Evolutionary conservation across 2,888 invertebrate genomes (phyloP).

Genomic region (Hermodice carunculata): DNA sequence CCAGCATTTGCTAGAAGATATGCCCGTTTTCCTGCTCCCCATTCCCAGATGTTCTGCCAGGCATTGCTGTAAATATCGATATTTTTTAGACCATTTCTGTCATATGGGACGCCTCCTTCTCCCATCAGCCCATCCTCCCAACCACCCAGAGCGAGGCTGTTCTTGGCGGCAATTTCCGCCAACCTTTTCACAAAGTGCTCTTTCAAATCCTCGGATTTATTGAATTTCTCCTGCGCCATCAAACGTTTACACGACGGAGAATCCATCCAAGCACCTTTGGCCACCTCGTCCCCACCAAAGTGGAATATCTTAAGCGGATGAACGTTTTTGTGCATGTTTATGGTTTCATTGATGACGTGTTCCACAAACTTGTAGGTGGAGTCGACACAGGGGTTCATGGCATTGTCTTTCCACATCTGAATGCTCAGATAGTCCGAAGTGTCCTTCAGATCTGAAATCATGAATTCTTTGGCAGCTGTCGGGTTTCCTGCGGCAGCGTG

Average conservation of each 20-base stretch:
- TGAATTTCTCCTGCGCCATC: constrained; percentile 12
- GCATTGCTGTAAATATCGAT: constrained; percentile 48
- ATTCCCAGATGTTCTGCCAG: constrained; percentile 66
- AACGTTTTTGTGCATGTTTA: constrained; percentile 48
- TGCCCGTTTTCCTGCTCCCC: constrained; percentile 54
- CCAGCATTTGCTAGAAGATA: constrained; percentile 59
- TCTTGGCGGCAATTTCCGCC: constrained; percentile 29
- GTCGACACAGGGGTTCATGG: constrained; percentile 60
- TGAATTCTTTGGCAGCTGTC: neutral
- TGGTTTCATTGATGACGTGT: constrained; percentile 35
- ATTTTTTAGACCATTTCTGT: constrained; percentile 27
- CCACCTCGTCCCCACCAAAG: constrained; percentile 63
- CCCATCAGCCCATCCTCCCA: constrained; percentile 57
- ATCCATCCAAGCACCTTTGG: constrained; percentile 55
- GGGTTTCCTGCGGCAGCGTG: constrained; percentile 3
- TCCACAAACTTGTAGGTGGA: constrained; percentile 58
- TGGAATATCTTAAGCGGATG: constrained; percentile 51
- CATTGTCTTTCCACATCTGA: constrained; percentile 58
- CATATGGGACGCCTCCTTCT: constrained; percentile 27
- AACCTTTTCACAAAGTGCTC: constrained; percentile 53
- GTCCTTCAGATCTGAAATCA: neutral
- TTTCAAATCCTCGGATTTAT: no score
- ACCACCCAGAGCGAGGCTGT: constrained; percentile 41
- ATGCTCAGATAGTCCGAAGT: constrained; percentile 23
- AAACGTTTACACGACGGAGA: constrained; percentile 52